A percentile compares a stretch with the other conserved stretches of the same genome.
These are phyloP conservation scores for Pseudopodoces humilis DNA, from an alignment of 2,113 vertebrate genomes.

Conservation along the genomic window DNA sequence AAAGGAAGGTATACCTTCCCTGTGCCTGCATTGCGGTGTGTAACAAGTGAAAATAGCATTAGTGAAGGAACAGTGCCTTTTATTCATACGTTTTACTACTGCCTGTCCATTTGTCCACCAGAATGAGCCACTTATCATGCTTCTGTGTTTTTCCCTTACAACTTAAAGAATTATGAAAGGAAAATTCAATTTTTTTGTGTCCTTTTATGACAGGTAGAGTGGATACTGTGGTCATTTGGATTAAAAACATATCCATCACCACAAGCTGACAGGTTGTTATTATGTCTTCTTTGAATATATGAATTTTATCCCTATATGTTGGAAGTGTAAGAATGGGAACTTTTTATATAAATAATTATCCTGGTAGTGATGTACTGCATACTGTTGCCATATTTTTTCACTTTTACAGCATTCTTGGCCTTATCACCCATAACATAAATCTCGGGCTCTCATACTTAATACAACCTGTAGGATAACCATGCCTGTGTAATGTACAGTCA, in stretches of 20 bases:
- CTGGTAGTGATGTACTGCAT: constrained; percentile 74
- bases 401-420: constrained; percentile 75
- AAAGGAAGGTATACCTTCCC: not conserved
- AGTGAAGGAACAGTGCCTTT: constrained; percentile 66
- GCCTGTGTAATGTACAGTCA: constrained; percentile 18
- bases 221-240: constrained; percentile 79
- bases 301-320: constrained; percentile 71
- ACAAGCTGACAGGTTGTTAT: constrained; percentile 70
- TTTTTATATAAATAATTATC: constrained; percentile 82
- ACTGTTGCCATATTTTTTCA: constrained; percentile 77
- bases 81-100: constrained; percentile 50
- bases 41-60: constrained; percentile 69
- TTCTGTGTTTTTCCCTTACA: constrained; percentile 68
- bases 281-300: constrained; percentile 82
- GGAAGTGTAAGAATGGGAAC: constrained; percentile 73
- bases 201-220: constrained; percentile 72
- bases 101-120: constrained; percentile 75
- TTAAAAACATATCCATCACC: constrained; percentile 80
- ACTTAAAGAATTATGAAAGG: constrained; percentile 78
- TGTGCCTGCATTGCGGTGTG: not conserved
- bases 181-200: constrained; percentile 73
- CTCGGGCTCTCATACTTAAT: constrained; percentile 72
- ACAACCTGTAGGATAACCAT: constrained; percentile 67
- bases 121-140: constrained; percentile 75
- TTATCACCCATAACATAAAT: constrained; percentile 77